Evolutionary conservation across 2,797 vertebrate genomes (phyloP), one percentile per base, ranked within the genome.

Genomic region (Semaprochilodus insignis): DNA sequence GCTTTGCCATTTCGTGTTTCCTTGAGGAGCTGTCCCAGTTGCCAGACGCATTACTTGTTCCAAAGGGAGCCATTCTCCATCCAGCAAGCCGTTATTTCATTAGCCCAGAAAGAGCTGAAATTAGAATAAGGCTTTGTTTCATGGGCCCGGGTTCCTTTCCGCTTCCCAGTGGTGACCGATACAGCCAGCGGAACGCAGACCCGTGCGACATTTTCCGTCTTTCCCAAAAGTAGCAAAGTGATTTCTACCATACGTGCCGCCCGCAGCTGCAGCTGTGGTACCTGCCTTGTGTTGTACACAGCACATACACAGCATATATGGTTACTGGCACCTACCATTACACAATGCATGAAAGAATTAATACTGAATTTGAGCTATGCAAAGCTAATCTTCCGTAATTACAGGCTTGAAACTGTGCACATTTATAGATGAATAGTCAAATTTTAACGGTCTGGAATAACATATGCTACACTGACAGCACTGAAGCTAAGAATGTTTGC

Each of bases 71-170:
- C 8, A 51, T 85, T 87, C 81, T 76, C 81, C 78, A 81, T 87
- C 87, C 85, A 84, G 81, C 87, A 83, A 85, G 80, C 81, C 80
- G 80, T 81, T 83, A 85, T 88, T 88, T 85, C 75, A 87, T 90
- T 85, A 89, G 78, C 86, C 78, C 81, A 86, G 80, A 88, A 85
- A 81, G 71, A 66, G 81, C 70, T 48, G 59, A 82, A 88, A 89
- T 84, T 81, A 86, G 79, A 89, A 84, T 78, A 77, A 62, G 70
- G 66, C 83, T 86, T 80, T 81, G 79, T 87, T 86, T 87, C 80
- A 83, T 74, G 69, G 54, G 80, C 72, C 59, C 36, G 63, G 74
- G 65, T 80, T 85, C 85, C 71, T 85, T 21, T 55, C 31, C 14
- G 36, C 34, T 27, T 84, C 77, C 79, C 78, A 71, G 82, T 66